A percentile compares a stretch with the other conserved stretches of the same genome.
Conservation (phyloP, 2,888 invertebrate genomes). For the Conomelus anceps region DNA sequence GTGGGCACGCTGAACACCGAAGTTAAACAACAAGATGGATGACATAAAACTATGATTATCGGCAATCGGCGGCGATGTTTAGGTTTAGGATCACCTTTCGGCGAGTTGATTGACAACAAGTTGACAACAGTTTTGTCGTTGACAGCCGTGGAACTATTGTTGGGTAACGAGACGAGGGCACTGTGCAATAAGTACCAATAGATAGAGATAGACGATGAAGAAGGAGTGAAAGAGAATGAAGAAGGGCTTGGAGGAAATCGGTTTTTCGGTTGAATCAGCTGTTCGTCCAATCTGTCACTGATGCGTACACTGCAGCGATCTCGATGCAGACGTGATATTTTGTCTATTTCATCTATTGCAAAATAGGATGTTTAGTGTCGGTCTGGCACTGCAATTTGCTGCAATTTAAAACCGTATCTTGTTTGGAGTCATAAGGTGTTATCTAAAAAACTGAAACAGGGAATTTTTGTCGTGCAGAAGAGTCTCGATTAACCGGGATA, state of each 20-base stretch:
- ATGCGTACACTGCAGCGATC: background rate
- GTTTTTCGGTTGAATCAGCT: background rate
- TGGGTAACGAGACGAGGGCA: background rate
- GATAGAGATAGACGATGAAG: background rate
- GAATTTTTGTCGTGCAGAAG: background rate
- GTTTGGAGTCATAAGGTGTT: background rate
- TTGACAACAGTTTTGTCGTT: background rate
- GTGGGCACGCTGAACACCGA: background rate
- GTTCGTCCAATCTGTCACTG: background rate
- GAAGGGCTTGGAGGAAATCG: background rate
- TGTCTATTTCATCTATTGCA: background rate
- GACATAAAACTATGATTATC: background rate
- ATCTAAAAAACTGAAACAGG: background rate
- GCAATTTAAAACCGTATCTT: background rate
- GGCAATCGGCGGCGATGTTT: background rate
- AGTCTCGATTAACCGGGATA: no score
- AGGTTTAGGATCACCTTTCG: background rate
- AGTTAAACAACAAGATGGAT: background rate
- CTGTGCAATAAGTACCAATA: background rate
- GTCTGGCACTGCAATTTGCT: background rate
- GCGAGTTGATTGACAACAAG: background rate
- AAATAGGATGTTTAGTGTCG: background rate
- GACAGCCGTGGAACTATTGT: background rate
- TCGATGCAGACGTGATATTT: background rate
- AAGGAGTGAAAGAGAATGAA: background rate